A percentile compares a stretch with the other conserved stretches of the same genome.
Evolutionary conservation across 2,113 vertebrate genomes (phyloP).

Genomic region (Tamias sibiricus): DNA sequence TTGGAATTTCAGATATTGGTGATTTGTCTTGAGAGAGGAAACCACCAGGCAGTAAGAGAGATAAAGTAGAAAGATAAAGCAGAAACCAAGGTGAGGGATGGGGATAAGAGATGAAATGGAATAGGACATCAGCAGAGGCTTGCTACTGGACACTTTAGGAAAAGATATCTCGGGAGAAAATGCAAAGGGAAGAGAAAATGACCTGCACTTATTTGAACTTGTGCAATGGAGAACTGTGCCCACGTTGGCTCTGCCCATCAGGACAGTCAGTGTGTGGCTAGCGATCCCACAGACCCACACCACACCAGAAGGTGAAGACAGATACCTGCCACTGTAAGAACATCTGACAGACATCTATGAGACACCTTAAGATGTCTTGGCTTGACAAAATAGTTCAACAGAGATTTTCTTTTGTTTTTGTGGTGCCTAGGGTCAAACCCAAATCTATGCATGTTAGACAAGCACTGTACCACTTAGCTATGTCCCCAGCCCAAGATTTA

Average conservation of each 20-base stretch:
- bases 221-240: not conserved
- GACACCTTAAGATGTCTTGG: not conserved
- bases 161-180: not conserved
- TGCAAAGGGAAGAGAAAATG: not conserved
- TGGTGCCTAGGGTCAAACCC: too few relatives aligned
- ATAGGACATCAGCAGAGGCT: not conserved
- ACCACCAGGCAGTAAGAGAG: not conserved
- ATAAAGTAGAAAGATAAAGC: not conserved
- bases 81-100: not conserved
- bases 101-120: not conserved
- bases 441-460: too few relatives aligned
- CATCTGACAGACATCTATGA: not conserved
- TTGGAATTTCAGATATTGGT: not conserved
- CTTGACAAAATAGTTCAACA: not conserved
- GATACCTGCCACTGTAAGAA: rapidly evolving
- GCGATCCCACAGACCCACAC: not conserved
- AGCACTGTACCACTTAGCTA: too few relatives aligned
- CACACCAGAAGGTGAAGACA: not conserved
- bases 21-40: not conserved
- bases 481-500: not conserved
- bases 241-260: not conserved
- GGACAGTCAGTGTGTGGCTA: not conserved
- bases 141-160: not conserved
- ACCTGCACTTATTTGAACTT: not conserved
- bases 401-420: not conserved